Evolutionary conservation across 2,888 invertebrate genomes (phyloP).

Genomic region (Oxycera nigricornis): DNA sequence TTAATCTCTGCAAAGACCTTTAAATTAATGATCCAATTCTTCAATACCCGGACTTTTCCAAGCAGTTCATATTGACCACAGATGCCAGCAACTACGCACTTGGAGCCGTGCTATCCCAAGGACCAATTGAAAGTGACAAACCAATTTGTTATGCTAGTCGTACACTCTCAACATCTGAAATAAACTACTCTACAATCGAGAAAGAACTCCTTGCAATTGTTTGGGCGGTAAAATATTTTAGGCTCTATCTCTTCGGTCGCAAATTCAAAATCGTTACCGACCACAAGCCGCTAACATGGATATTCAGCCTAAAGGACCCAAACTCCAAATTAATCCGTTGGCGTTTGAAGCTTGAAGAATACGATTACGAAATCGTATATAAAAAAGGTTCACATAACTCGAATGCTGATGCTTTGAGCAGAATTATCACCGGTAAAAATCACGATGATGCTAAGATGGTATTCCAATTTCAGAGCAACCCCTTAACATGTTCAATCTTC

Average conservation of each 20-base stretch:
- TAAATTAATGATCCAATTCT: conserved; percentile 52
- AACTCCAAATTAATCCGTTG: conserved; percentile 38
- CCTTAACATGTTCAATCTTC: conserved; percentile 47
- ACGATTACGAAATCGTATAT: too few relatives aligned
- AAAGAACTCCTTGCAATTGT: conserved; percentile 55
- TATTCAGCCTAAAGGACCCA: conserved; percentile 53
- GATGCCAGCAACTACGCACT: conserved; percentile 52
- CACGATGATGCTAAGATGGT: conserved; percentile 47
- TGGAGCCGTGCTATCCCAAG: conserved; percentile 51
- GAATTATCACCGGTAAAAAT: too few relatives aligned
- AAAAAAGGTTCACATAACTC: too few relatives aligned
- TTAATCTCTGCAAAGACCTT: conserved; percentile 41
- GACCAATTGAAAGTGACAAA: conserved; percentile 43
- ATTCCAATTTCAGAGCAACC: conserved; percentile 49
- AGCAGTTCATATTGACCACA: conserved; percentile 52
- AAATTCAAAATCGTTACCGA: conserved; percentile 58
- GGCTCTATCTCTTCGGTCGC: too few relatives aligned
- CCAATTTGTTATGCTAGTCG: conserved; percentile 52
- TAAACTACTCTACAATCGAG: conserved; percentile 52
- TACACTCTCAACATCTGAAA: conserved; percentile 48
- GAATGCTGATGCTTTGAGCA: conserved; percentile 44
- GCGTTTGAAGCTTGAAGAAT: conserved; percentile 50
- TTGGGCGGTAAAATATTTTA: conserved; percentile 54
- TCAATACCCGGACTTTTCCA: conserved; percentile 55
- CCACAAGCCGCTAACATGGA: conserved; percentile 57